Conservation (phyloP, 2,113 vertebrate genomes). For the Stictonetta naevosa region DNA sequence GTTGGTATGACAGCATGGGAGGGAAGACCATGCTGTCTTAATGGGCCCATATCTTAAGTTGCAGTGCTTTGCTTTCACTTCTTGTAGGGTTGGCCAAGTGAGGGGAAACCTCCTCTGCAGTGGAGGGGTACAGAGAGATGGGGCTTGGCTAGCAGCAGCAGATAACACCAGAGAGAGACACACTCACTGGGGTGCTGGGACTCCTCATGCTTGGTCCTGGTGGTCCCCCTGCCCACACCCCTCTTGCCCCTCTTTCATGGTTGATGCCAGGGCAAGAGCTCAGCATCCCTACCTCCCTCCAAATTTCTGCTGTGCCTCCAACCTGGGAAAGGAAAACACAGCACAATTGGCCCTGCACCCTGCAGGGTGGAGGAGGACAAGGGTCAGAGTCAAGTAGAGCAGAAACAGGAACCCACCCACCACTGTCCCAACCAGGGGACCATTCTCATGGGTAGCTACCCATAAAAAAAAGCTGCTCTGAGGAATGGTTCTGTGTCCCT, state of each 20-base stretch:
- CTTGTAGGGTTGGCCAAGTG: background rate
- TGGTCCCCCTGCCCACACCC: background rate
- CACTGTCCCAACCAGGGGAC: background rate
- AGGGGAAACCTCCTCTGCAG: background rate
- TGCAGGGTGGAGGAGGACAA: background rate
- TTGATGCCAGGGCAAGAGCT: background rate
- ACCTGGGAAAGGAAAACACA: background rate
- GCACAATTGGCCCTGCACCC: background rate
- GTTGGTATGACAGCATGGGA: background rate
- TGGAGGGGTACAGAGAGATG: background rate
- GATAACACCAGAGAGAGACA: background rate
- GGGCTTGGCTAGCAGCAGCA: background rate
- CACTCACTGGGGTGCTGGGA: accelerated
- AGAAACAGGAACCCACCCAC: background rate
- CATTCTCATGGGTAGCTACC: accelerated
- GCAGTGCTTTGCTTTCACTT: background rate
- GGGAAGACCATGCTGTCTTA: background rate
- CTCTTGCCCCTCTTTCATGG: background rate
- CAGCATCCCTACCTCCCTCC: background rate
- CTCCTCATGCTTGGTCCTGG: background rate
- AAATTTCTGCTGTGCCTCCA: background rate
- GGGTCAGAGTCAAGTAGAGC: background rate
- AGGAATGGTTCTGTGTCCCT: background rate
- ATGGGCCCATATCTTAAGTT: background rate
- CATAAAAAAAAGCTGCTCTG: background rate